A percentile compares a stretch with the other conserved stretches of the same genome.
Conservation (phyloP, 2,113 vertebrate genomes). For the Anolis sagrei region DNA sequence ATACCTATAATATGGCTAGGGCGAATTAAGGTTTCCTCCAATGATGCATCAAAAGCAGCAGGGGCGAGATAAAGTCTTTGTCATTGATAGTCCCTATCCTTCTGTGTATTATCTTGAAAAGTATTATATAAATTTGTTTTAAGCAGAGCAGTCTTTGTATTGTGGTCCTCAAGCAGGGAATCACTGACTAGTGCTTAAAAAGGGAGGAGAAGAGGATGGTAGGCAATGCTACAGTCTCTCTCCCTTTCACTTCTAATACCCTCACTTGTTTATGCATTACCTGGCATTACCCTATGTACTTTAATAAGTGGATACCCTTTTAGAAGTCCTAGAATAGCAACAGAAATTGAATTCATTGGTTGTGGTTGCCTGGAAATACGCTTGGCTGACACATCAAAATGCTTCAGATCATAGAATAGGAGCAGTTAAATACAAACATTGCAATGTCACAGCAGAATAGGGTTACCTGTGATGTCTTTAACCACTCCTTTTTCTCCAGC, state of each 20-base stretch:
- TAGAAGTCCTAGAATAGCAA: neutral
- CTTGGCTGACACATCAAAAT: slow-evolving; percentile 30
- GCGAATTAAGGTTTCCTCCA: neutral
- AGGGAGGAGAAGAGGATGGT: neutral
- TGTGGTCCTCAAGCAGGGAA: neutral
- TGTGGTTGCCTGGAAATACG: slow-evolving; percentile 20
- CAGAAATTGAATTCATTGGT: neutral
- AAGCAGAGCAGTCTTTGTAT: too few species aligned
- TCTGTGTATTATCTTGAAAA: neutral
- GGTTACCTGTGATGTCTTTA: slow-evolving; percentile 89
- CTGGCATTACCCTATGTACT: neutral
- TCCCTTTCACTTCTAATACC: neutral
- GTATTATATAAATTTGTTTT: neutral
- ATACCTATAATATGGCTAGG: neutral
- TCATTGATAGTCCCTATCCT: neutral
- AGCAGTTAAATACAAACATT: slow-evolving; percentile 53
- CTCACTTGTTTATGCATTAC: neutral
- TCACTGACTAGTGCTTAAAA: neutral
- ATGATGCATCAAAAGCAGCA: neutral
- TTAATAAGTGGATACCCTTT: neutral
- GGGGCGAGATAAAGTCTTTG: neutral
- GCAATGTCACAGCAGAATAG: slow-evolving; percentile 63
- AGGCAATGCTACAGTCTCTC: neutral
- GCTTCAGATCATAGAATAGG: slow-evolving; percentile 39
- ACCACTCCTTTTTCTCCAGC: slow-evolving; percentile 78